These are phyloP conservation scores for Ectemnius continuus DNA, from an alignment of 2,888 invertebrate genomes.

Conservation along the genomic window DNA sequence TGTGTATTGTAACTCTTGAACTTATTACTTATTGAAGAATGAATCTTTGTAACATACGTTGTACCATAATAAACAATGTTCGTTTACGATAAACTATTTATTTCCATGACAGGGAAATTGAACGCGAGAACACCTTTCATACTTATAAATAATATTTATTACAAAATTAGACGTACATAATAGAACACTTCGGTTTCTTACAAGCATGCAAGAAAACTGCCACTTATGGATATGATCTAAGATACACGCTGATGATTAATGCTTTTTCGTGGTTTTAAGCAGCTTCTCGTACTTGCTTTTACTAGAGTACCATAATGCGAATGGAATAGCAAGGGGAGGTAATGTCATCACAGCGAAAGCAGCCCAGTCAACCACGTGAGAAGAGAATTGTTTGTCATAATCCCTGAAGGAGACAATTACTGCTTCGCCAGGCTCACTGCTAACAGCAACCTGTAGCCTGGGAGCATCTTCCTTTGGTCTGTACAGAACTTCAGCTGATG, in stretches of 20 bases:
- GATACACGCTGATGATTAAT: conserved; percentile 59
- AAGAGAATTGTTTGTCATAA: conserved; percentile 97
- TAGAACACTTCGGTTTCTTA: conserved; percentile 68
- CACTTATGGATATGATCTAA: conserved; percentile 52
- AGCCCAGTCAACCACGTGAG: conserved; percentile 97
- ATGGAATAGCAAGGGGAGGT: conserved; percentile 96
- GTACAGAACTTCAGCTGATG: conserved; percentile 95
- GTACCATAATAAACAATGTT: conserved; percentile 31
- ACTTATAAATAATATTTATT: conserved; percentile 74
- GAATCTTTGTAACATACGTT: conserved; percentile 13
- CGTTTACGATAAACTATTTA: background rate
- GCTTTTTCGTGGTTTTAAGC: conserved; percentile 84
- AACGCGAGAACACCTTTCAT: background rate
- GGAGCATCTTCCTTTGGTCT: conserved; percentile 90
- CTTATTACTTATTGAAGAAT: too few relatives aligned
- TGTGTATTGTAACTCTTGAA: too few relatives aligned
- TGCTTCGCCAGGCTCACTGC: conserved; percentile 97
- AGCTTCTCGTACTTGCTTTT: conserved; percentile 95
- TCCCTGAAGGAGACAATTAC: conserved; percentile 94
- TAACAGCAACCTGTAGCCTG: conserved; percentile 82
- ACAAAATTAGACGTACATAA: conserved; percentile 68
- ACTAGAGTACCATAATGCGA: conserved; percentile 95
- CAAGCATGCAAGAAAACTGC: conserved; percentile 62
- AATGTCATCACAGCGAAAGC: conserved; percentile 98
- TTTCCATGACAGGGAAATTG: background rate